phyloP scores from a whole-genome alignment of 2,113 vertebrate genomes.

The Rafetus swinhoei region DNA sequence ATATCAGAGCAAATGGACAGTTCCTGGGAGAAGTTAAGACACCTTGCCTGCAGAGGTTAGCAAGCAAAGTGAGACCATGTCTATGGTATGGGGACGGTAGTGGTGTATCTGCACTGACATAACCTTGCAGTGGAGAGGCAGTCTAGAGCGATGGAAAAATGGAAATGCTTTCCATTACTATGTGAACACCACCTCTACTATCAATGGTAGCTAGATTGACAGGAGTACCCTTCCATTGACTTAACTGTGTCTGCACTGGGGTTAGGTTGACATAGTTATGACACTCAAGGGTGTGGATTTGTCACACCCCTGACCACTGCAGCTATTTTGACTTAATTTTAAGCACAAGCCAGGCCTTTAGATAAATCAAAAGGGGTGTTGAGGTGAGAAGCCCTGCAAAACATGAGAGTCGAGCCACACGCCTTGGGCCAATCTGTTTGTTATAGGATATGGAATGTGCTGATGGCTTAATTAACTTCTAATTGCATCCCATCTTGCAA shows the following conservation, averaged over 20 bases:
- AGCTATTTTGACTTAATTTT: not conserved
- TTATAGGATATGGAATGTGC: not conserved
- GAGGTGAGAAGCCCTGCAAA: not conserved
- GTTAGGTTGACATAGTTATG: not conserved
- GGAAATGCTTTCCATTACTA: not conserved
- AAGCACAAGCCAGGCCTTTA: not conserved
- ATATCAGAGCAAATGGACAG: constrained; percentile 30
- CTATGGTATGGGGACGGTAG: not conserved
- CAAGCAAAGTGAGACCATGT: not conserved
- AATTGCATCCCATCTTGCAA: not conserved
- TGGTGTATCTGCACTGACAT: not conserved
- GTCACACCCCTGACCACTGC: not conserved
- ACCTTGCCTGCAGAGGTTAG: not conserved
- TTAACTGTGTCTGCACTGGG: not conserved
- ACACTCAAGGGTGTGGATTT: not conserved
- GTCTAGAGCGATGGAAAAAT: not conserved
- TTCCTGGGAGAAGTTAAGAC: constrained; percentile 1
- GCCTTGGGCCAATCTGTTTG: not conserved
- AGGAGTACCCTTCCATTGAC: not conserved
- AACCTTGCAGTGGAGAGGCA: not conserved
- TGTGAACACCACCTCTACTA: not conserved
- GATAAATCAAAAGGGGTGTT: not conserved
- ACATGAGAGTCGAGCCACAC: not conserved
- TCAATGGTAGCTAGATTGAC: not conserved
- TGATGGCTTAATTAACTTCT: not conserved